Evolutionary conservation across 2,888 invertebrate species (phyloP), one percentile per base, ranked within the genome.

Genomic region (Hartigia nigra): DNA sequence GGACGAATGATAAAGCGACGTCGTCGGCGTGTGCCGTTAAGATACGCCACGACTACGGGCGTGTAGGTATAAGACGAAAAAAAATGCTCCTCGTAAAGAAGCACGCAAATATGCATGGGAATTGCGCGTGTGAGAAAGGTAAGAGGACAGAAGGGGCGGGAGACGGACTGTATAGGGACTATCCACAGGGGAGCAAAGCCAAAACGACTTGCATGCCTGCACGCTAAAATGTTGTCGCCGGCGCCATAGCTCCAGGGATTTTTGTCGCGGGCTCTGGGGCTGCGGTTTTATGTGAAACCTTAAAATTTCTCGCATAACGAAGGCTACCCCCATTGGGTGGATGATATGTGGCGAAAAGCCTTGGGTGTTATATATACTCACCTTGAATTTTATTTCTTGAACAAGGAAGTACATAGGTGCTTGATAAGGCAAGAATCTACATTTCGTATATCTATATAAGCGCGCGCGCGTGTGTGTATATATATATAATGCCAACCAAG

Each of bases 91-190:
- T 87, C 88, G 85, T 89, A 89, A 89, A 89, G 87, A 87, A 87
- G 81, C 82, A 79, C 82, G 85, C 86, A 86, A 87, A 89, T 88
- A 87, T 89, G 88, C 88, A 88, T 88, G 86, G 87, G 87, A 89
- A 89, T 88, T 88, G 87, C 88, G 81, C 76, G 81, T 80, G 77
- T 81, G 81, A 81, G 80, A 76, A 80, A 70, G 70, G 75, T 69
- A 35, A 55, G 74, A 37, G 76, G 78, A 77, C 55, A 74, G 39
- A 74, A 76, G 74, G 75, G 36, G 77, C 78, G 78, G 55, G 76
- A 39, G 72, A n/a, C 12, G 55, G 14, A 55, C 55, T 55, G 9
- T 23, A 55, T 55, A 55, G 23, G 9, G 2, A 55, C 14, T 55
- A 55, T 55, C 55, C 55, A 55, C 55, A 55, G 55, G 55, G 55